A percentile compares a stretch with the other conserved stretches of the same genome.
These are phyloP conservation scores for Autographa pulchrina DNA, from an alignment of 2,888 invertebrate species.

Conservation along the genomic window DNA sequence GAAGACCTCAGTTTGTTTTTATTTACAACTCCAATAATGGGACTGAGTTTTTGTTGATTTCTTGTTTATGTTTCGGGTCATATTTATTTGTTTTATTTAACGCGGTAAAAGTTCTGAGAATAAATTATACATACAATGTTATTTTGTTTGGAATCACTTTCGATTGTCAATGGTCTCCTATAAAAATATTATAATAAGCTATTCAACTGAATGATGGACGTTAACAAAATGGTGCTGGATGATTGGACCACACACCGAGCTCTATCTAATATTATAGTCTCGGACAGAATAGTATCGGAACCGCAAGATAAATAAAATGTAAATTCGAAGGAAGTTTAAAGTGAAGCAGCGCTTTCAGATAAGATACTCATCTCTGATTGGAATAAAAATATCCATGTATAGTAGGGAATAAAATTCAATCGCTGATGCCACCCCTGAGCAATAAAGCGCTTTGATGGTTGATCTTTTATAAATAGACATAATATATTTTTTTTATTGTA, in stretches of 20 bases:
- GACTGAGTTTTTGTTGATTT: conserved; percentile 57
- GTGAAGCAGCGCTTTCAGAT: not conserved
- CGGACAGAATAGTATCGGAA: conserved; percentile 2
- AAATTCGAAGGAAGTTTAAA: not conserved
- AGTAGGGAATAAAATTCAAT: not conserved
- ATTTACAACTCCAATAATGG: conserved; percentile 65
- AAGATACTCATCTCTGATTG: not conserved
- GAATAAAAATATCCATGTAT: not conserved
- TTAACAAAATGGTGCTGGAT: conserved; percentile 23
- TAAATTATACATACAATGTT: conserved; percentile 46
- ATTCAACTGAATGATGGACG: conserved; percentile 23
- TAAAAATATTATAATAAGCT: conserved; percentile 50
- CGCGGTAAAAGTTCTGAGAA: conserved; percentile 49
- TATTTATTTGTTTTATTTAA: conserved; percentile 45
- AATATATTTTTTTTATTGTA: too few species aligned
- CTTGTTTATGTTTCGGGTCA: conserved; percentile 49
- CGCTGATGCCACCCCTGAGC: not conserved
- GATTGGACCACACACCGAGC: conserved; percentile 52
- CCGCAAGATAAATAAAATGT: not conserved
- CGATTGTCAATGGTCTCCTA: conserved; percentile 38
- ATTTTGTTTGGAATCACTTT: conserved; percentile 47
- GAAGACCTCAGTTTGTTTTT: conserved; percentile 78
- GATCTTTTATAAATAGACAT: not conserved
- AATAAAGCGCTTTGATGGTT: not conserved
- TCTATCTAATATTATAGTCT: not conserved